Evolutionary conservation across 1,140 invertebrate genomes (phyloP).

Genomic region (Ganaspis sp.): DNA sequence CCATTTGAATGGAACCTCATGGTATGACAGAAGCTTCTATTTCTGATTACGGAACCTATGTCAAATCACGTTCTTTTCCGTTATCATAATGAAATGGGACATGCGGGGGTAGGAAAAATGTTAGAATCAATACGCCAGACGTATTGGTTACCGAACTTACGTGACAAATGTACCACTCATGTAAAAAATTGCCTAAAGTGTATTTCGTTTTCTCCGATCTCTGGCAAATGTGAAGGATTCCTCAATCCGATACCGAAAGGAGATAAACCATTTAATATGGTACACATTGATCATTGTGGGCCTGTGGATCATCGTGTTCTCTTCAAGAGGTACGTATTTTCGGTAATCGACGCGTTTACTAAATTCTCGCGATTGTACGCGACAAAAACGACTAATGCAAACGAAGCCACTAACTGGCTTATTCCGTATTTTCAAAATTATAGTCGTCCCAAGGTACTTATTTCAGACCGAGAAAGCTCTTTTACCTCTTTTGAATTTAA

Average conservation of each 20-base stretch:
- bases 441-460: conserved; percentile 20
- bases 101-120: conserved; percentile 46
- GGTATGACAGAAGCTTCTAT: conserved; percentile 36
- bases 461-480: conserved; percentile 30
- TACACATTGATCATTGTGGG: conserved; percentile 62
- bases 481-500: conserved; percentile 34
- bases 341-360: conserved; percentile 54
- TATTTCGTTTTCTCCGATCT: conserved; percentile 36
- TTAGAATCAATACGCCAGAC: background rate
- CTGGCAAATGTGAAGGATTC: conserved; percentile 57
- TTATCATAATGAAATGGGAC: conserved; percentile 54
- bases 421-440: background rate
- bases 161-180: conserved; percentile 17
- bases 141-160: conserved; percentile 36
- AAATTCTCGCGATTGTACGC: conserved; percentile 54
- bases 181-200: conserved; percentile 38
- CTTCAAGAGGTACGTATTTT: conserved; percentile 49
- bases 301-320: conserved; percentile 40
- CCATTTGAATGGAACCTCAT: conserved; percentile 3
- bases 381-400: conserved; percentile 41
- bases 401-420: conserved; percentile 48
- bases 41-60: conserved; percentile 50
- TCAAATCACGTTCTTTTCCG: conserved; percentile 40
- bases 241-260: conserved; percentile 57
- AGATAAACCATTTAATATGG: conserved; percentile 53